Conservation (phyloP, 2,113 vertebrate genomes). For the Xiphophorus maculatus region DNA sequence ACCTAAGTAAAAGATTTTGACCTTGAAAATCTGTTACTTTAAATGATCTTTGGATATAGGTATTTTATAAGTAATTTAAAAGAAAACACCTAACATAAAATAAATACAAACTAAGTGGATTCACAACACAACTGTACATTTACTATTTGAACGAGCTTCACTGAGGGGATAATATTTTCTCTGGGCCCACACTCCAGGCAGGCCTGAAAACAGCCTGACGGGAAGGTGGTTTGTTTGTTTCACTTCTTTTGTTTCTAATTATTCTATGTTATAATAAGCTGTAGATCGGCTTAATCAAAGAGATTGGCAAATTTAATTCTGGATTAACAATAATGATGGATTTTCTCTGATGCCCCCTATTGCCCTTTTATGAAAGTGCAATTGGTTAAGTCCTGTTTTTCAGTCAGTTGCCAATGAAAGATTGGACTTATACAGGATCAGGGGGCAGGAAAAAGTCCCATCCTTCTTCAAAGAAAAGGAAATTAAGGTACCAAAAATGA, state of each 20-base stretch:
- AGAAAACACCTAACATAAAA: not conserved
- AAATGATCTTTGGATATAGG: not conserved
- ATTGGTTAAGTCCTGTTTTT: not conserved
- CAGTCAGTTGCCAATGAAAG: not conserved
- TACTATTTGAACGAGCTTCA: too few species aligned
- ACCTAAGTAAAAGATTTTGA: not conserved
- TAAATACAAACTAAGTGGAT: too few species aligned
- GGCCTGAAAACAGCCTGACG: not conserved
- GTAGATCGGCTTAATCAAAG: not conserved
- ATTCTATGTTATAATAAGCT: not conserved
- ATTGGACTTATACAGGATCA: not conserved
- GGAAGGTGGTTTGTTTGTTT: not conserved
- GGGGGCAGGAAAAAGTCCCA: not conserved
- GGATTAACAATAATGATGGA: not conserved
- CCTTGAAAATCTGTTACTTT: not conserved
- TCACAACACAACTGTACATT: too few species aligned
- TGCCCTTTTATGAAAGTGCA: not conserved
- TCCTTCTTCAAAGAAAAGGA: not conserved
- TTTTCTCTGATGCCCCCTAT: not conserved
- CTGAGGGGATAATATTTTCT: too few species aligned
- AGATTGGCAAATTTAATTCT: not conserved
- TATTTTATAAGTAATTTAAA: not conserved
- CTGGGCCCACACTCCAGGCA: not conserved
- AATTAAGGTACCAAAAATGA: not conserved
- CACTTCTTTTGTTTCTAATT: not conserved